Base-by-base conservation (phyloP, 2,113 vertebrate species). In the Podilymbus podiceps region DNA sequence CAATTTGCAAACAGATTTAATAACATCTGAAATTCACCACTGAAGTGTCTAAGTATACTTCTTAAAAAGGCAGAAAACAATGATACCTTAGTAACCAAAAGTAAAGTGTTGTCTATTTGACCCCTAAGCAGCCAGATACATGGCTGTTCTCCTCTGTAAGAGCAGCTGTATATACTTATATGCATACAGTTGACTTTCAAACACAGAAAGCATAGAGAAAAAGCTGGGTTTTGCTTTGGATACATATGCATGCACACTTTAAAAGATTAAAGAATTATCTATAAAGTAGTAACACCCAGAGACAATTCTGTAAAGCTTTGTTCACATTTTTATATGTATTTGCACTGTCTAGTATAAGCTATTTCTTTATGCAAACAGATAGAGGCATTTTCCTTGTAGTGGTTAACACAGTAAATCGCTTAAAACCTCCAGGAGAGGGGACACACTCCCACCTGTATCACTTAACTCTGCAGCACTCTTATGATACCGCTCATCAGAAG, bases 301-400 rank as follows among this genome's bases (percentile, higher is more conserved):
- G 3, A 11, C 6, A 27, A 9, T 4, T 27, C 4, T 8, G 19
- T 52, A 3, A 68, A 78, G 23, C 25, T 30, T 24, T 30, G 22
- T 3, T 4, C 28, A 3, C 3, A 0, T 11, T 60, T 77, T 40
- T 1, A 12, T 2, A 15, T 0, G 5, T 3, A 25, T 24, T 42
- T 42, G 11, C 30, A 8, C 4, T 13, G 20, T 10, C 60, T 16
- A 44, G 23, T 9, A 47, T 1, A 16, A 64, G 6, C 5, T 21
- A 8, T 33, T 16, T 19, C 3, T 22, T 22, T 42, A 68, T 0
- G 2, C 2, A 30, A 59, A 38, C 31, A 46, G 13, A 67, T 3
- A 6, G 19, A 35, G 3, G 4, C 5, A 5, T 31, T 64, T 5
- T 13, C 8, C 20, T n/a, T 4, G 20, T 2, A 24, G 31, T 0